phyloP scores from a whole-genome alignment of 2,797 vertebrate species.

The Dipus sagitta region DNA sequence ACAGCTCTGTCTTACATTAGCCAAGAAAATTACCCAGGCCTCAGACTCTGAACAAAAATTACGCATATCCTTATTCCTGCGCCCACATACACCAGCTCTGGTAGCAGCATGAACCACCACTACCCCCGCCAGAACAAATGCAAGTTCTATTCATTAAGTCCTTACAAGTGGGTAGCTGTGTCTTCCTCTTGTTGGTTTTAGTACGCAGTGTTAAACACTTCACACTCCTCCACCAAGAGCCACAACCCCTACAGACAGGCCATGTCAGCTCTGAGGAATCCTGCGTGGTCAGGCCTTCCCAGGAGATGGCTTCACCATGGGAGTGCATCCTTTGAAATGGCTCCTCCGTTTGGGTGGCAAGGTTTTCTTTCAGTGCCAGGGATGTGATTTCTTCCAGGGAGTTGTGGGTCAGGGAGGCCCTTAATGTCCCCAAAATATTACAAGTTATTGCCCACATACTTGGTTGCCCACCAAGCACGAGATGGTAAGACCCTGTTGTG shows the following conservation, averaged over 20 bases:
- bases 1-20: conserved; percentile 14
- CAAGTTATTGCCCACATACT: too few species aligned
- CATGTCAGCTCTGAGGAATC: background rate
- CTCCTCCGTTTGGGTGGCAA: background rate
- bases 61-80: background rate
- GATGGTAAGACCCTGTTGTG: too few species aligned
- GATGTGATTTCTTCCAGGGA: too few species aligned
- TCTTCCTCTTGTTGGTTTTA: background rate
- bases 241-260: background rate
- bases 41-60: conserved; percentile 49
- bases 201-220: background rate
- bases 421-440: too few species aligned
- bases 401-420: too few species aligned
- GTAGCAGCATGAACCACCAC: background rate
- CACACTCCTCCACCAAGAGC: background rate
- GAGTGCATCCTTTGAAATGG: background rate
- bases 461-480: too few species aligned
- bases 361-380: background rate
- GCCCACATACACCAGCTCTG: background rate
- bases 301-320: background rate
- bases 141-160: background rate
- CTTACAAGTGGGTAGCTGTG: background rate
- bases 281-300: background rate
- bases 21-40: conserved; percentile 30
- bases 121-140: background rate